Base-by-base conservation (phyloP, 2,113 vertebrate species). In the Neodon shergylaensis region DNA sequence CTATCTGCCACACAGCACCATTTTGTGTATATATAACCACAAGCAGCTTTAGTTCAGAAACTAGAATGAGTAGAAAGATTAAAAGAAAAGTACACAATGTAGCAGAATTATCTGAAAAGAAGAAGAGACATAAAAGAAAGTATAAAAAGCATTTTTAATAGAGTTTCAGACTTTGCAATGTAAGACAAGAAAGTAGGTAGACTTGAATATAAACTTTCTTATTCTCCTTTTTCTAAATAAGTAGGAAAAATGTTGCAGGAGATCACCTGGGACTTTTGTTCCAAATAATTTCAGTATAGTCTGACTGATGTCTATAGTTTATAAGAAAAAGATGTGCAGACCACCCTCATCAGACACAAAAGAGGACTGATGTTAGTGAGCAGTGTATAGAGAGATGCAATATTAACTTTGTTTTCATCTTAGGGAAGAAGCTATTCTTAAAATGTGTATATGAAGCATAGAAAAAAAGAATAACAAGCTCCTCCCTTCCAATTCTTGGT, bases 1-100 rank as follows among this genome's bases (percentile, higher is more conserved):
- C 11, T 4, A 66, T 13, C 65, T 31, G 28, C 28, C 11, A 66
- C 11, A 66, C 11, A 66, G 4, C 65, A 66, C 65, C 28, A 13
- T 66, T 66, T 66, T 31, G 28, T 63, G 54, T 65, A 65, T 28
- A 28, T 65, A 65, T 65, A 65, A 26, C 65, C 65, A 66, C 65
- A 94, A 90, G 44, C 17, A 83, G 22, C 88, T 81, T 78, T n/a
- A 94, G 33, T 90, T 89, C 47, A 85, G 47, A 82, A 84, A 90
- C 12, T 93, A 63, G 26, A 73, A 82, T 49, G 83, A 54, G 89
- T 22, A 94, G 5, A 88, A 73, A 85, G 52, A 84, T 70, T 87
- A 70, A 81, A 31, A 58, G 16, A 58, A 58, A 93, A 68, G 36
- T 24, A 68, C 31, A 36, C 33, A 92, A 61, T 36, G 42, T 84